Evolutionary conservation across 1,140 invertebrate genomes (phyloP), one percentile per base, ranked within the genome.

Genomic region (Carposina sasakii): DNA sequence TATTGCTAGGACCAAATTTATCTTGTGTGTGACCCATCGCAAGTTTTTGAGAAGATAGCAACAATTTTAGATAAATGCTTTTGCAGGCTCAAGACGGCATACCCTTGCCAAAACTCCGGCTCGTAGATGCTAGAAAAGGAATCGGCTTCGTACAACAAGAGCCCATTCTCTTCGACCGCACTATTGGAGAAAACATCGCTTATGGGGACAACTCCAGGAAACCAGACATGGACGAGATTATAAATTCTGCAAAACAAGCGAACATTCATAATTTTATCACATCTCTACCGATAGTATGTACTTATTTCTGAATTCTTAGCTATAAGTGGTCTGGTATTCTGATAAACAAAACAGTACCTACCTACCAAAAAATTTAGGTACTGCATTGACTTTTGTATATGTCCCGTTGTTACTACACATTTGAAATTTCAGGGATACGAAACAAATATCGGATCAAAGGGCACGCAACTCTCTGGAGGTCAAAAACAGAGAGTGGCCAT

Each of bases 91-190:
- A 77, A 68, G 75, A 79, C 23, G 67, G 56, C 60, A 90, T 53
- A 59, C 84, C 28, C 43, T 71, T 60, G 42, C 63, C 44, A 82
- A 92, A 76, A 45, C 49, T 88, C 8, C 69, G 71, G 1, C 68
- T 91, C 16, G 71, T 69, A 26, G 83, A 86, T 41, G 65, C 86
- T 1, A 82, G 93, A 54, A 79, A 85, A 26, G 85, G 90, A 41
- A 86, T 94, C 47, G 91, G 91, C 19, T 88, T 94, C 30, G 92
- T 94, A 0, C 91, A 90, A n/a, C 93, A 95, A 75, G 92, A 94
- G 63, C 92, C 93, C 1, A 86, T 90, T 1, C 79, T 94, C 0
- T 94, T 94, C 65, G 90, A 92, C 64, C 84, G 88, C 40, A 90
- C 88, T 3, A 91, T 94, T 26, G 76, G 70, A n/a, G 90, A 93